Conservation (phyloP, 1,140 invertebrate species). For the Drosophila mauritiana region DNA sequence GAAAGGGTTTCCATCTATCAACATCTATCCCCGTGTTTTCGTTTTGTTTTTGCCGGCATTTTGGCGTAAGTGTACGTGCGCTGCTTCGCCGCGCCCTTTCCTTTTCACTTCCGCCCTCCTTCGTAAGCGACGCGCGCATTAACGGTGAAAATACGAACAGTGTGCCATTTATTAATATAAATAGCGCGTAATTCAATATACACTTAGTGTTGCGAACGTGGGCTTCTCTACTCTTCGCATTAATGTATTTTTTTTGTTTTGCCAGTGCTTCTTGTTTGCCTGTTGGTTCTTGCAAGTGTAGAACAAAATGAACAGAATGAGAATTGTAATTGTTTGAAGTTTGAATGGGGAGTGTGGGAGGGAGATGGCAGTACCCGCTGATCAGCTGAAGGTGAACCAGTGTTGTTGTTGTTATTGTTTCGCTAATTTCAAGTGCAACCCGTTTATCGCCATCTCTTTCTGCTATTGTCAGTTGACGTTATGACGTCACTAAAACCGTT, state of each 20-base stretch:
- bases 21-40: constrained; percentile 15
- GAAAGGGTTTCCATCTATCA: not conserved
- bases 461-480: constrained; percentile 8
- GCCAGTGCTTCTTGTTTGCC: constrained; percentile 2
- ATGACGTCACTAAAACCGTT: constrained; percentile 30
- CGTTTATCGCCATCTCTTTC: not conserved
- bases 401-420: constrained; percentile 6
- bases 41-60: constrained; percentile 40
- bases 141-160: constrained; percentile 25
- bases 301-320: constrained; percentile 7
- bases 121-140: constrained; percentile 42
- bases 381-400: constrained; percentile 54
- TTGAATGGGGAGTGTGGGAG: constrained; percentile 31
- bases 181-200: constrained; percentile 38
- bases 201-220: constrained; percentile 2
- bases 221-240: not conserved
- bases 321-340: constrained; percentile 24
- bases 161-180: constrained; percentile 51
- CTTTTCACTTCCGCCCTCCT: not conserved
- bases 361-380: constrained; percentile 17
- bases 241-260: not conserved
- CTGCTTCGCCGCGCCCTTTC: not conserved
- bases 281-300: constrained; percentile 26
- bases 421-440: constrained; percentile 42
- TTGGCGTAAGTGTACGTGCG: constrained; percentile 48